phyloP scores from a whole-genome alignment of 2,113 vertebrate species.

The Phyllostomus discolor region DNA sequence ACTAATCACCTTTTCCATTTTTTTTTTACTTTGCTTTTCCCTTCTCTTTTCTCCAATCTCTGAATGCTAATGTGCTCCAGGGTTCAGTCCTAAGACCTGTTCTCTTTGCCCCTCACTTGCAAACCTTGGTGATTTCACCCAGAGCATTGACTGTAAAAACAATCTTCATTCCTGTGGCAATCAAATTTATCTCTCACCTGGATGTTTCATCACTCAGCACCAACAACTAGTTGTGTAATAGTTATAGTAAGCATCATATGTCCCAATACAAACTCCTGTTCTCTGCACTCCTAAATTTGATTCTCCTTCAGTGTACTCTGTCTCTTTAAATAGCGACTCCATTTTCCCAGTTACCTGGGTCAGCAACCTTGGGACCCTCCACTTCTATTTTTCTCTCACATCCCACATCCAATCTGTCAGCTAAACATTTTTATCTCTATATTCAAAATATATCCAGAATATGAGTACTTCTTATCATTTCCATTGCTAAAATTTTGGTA shows the following conservation, averaged over 20 bases:
- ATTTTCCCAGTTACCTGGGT: neutral
- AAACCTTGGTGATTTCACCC: neutral
- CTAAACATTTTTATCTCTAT: neutral
- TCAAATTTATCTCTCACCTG: neutral
- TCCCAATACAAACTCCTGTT: neutral
- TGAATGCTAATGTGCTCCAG: neutral
- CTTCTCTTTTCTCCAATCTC: neutral
- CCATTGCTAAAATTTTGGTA: neutral
- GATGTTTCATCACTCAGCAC: neutral
- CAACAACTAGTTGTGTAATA: neutral
- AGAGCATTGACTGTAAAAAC: neutral
- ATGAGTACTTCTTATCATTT: neutral
- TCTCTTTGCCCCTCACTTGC: neutral
- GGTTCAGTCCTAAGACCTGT: neutral
- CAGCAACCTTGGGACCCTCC: neutral
- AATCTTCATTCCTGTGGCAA: neutral
- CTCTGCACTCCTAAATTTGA: neutral
- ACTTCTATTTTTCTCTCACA: neutral
- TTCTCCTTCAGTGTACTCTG: too few species aligned
- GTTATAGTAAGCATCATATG: neutral
- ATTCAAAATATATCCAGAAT: neutral
- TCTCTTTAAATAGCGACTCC: neutral
- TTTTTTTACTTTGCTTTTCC: neutral
- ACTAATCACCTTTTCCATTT: neutral
- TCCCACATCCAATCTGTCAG: neutral